Evolutionary conservation across 2,797 vertebrate genomes (phyloP), one percentile per base, ranked within the genome.

Genomic region (Pseudochirops corinnae): DNA sequence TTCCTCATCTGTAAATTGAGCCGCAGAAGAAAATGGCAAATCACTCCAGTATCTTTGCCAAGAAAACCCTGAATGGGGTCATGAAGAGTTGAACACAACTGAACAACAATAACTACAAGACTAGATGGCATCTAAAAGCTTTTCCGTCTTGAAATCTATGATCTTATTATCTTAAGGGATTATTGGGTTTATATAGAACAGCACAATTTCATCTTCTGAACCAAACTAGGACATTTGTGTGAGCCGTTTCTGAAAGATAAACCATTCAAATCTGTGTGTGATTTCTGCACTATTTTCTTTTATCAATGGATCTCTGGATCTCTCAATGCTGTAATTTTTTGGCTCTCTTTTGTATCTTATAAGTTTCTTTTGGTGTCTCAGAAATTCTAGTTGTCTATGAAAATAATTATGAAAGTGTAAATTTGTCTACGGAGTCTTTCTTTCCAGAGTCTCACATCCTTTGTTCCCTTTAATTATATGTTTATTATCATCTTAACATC

Each of bases 401-500:
- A 56, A 46, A 18, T 31, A 91, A 55, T 31, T 67, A 58, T 74
- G 39, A 56, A 93, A 62, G 91, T 62, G 12, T 90, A 26, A 29
- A 55, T 93, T 50, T 92, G 39, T 92, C 92, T 93, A 94, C 60
- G 56, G 95, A 94, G 62, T 87, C 62, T 94, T 91, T 91, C 92
- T 95, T 62, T 90, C 87, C 90, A 87, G 60, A 94, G 31, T 90
- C 92, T 92, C 93, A 96, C 92, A 50, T 91, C 90, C 94, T 55
- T 55, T 93, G 55, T 94, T 93, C 53, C 11, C n/a, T 96, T 96
- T 95, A 93, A 96, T 98, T 97, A 95, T 91, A 96, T 94, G 58
- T 96, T 62, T 94, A 93, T 96, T 98, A 96, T 98, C 96, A 96
- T 98, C 95, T 97, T 97, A 96, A 96, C 95, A 90, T 97, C 93